These are phyloP conservation scores for Sylvilagus bachmani DNA, from an alignment of 2,113 vertebrate genomes.

Conservation along the genomic window DNA sequence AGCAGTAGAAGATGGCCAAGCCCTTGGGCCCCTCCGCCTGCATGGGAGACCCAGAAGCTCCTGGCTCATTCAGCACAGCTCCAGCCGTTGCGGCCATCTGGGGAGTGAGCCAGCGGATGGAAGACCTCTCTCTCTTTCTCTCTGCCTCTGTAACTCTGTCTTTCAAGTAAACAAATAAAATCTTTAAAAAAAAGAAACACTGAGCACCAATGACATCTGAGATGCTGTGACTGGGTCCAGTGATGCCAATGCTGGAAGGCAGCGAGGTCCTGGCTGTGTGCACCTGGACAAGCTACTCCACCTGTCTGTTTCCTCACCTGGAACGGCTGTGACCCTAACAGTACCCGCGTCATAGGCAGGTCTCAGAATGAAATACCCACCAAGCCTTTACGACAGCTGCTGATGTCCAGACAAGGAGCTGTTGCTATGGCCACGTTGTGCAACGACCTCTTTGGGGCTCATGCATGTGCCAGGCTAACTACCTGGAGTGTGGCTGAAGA, in stretches of 20 bases:
- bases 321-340: fast-evolving
- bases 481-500: neutral
- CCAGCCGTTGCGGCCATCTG: no score
- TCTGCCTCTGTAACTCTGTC: no score
- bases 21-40: no score
- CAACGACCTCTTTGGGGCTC: neutral
- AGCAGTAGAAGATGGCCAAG: no score
- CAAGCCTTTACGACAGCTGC: neutral
- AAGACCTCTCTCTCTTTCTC: no score
- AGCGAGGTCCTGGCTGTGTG: neutral
- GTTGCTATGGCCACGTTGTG: fast-evolving
- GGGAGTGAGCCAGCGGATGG: no score
- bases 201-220: fast-evolving
- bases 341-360: fast-evolving
- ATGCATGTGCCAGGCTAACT: fast-evolving
- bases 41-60: no score
- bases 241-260: neutral
- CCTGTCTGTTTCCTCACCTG: neutral
- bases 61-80: no score
- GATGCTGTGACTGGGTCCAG: no score
- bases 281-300: neutral
- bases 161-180: no score
- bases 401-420: fast-evolving
- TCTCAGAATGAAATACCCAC: neutral
- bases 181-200: no score